Conservation (phyloP, 2,113 vertebrate genomes). For the Promerops cafer region DNA sequence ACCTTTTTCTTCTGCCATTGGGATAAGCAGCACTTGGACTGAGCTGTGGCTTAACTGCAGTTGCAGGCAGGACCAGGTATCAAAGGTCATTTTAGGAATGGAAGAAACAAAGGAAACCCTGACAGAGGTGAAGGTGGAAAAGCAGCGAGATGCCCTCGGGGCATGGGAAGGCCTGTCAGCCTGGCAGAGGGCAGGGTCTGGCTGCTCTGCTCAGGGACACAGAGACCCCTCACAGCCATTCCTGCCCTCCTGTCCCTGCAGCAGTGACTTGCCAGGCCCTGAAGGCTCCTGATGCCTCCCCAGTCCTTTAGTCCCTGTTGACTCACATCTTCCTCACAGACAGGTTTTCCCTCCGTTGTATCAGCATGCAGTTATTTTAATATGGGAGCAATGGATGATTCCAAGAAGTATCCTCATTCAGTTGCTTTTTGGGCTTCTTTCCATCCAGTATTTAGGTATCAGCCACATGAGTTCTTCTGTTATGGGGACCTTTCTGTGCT, state of each 20-base stretch:
- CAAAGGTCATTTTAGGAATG: background rate
- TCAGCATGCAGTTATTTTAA: background rate
- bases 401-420: background rate
- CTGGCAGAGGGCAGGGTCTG: background rate
- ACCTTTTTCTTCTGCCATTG: background rate
- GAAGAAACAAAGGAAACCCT: background rate
- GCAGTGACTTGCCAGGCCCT: background rate
- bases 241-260: background rate
- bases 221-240: background rate
- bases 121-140: background rate
- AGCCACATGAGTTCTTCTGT: background rate
- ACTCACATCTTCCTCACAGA: fast-evolving
- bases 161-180: background rate
- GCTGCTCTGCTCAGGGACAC: background rate
- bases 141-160: background rate
- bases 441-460: background rate
- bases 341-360: background rate
- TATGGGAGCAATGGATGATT: background rate
- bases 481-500: background rate
- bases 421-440: background rate
- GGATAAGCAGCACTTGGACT: background rate
- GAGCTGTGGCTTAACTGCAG: background rate
- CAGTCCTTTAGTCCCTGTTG: too few relatives aligned
- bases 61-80: background rate
- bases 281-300: background rate